Evolutionary conservation across 2,113 vertebrate species (phyloP), one percentile per base, ranked within the genome.

Genomic region (Balaeniceps rex): DNA sequence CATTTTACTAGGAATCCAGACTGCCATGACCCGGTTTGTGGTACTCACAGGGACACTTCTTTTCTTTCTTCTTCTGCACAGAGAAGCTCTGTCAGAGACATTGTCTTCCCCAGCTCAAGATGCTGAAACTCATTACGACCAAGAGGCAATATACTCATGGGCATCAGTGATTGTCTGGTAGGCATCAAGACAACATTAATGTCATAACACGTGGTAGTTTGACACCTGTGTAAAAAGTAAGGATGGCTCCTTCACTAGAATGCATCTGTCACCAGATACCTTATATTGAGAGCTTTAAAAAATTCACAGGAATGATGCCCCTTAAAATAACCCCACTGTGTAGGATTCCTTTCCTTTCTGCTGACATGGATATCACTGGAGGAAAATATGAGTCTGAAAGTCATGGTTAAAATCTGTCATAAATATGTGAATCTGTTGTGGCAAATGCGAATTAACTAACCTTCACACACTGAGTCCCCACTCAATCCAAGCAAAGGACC

Each of bases 1-100:
- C 76, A 80, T 93, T 92, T 95, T 83, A 58, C 38, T 75, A 82
- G 88, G 90, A 97, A 94, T 92, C 88, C 60, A 81, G 68, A 60
- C 52, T 66, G 61, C 69, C 78, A 46, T 79, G 83, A 47, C 38
- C 19, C n/a, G 2, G 0, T 52, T 85, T 12, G 2, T 76, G 23
- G 34, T 61, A 40, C 40, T 77, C 71, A 78, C 28, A 75, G 36
- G 51, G 60, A 88, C 28, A 25, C 68, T 46, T 75, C 46, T 78
- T 88, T 80, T 42, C 65, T 61, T 72, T 51, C 29, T 70, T 49
- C 3, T 26, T 86, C 68, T 86, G 33, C 42, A 38, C n/a, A 52
- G 40, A 25, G 26, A 71, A 78, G 36, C 36, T 95, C 58, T 80
- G 63, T 86, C 49, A 80, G 36, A 87, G 38, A 21, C 29, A 44